Conservation (phyloP, 1,140 invertebrate species). For the Drosophila nigromelanica region DNA sequence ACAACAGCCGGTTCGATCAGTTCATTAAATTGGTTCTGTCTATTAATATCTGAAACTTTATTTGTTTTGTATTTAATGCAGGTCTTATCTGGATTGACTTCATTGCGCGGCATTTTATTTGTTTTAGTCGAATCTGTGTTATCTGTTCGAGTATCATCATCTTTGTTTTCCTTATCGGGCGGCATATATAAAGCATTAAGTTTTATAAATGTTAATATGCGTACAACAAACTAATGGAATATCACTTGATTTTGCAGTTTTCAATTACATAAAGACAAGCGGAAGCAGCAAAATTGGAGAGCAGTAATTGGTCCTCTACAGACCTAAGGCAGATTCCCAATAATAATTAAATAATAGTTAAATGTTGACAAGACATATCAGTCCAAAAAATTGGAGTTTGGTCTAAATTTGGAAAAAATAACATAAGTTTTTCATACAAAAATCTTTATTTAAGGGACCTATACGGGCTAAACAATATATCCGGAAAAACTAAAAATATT, state of each 20-base stretch:
- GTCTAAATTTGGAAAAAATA: no score
- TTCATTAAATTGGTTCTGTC: slow-evolving; percentile 16
- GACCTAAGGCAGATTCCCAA: no score
- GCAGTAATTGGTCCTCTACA: no score
- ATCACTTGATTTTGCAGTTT: neutral
- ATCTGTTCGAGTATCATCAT: slow-evolving; percentile 36
- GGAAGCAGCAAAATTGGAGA: neutral
- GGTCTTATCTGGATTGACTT: slow-evolving; percentile 46
- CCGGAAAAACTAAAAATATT: no score
- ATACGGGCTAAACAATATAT: no score
- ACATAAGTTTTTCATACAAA: no score
- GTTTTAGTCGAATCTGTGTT: slow-evolving; percentile 32
- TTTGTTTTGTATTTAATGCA: slow-evolving; percentile 65
- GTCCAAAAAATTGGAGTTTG: no score
- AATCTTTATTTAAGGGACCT: no score
- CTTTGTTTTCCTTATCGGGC: slow-evolving; percentile 53
- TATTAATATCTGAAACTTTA: slow-evolving; percentile 65
- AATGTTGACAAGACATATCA: no score
- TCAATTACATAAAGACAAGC: neutral
- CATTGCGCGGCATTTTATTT: slow-evolving; percentile 28
- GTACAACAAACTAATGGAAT: neutral
- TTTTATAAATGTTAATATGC: slow-evolving; percentile 13
- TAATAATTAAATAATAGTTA: no score
- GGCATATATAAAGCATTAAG: slow-evolving; percentile 43
- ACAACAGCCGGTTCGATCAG: slow-evolving; percentile 12